Conservation (phyloP, 2,113 vertebrate genomes). For the Aldabrachelys gigantea region DNA sequence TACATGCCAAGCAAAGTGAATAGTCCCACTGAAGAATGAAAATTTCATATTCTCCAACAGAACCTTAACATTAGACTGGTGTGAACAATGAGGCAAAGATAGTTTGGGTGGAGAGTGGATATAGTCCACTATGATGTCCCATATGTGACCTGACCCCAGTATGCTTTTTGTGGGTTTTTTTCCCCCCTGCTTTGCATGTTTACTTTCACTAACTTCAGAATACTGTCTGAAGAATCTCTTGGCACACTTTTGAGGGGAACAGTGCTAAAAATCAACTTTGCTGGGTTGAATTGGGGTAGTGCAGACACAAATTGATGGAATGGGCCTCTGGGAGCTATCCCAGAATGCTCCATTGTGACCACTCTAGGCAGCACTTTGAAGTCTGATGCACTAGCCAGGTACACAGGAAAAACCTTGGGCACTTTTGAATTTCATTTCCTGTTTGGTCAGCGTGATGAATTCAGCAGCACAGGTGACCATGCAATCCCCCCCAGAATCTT, state of each 20-base stretch:
- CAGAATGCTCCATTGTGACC: too few species aligned
- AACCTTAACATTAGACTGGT: neutral
- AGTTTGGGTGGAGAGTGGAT: neutral
- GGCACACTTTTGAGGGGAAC: neutral
- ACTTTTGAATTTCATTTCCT: too few species aligned
- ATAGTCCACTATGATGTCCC: neutral
- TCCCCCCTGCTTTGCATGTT: neutral
- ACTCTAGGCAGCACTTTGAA: too few species aligned
- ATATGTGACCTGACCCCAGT: neutral
- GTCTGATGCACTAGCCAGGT: too few species aligned
- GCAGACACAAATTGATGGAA: too few species aligned
- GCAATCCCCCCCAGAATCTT: too few species aligned
- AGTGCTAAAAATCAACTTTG: too few species aligned
- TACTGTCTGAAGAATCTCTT: neutral
- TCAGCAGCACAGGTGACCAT: too few species aligned
- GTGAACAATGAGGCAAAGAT: neutral
- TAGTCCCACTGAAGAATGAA: conserved; percentile 6
- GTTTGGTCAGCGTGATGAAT: too few species aligned
- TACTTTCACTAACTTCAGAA: neutral
- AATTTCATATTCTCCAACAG: neutral
- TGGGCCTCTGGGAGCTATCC: too few species aligned
- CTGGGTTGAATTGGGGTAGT: too few species aligned
- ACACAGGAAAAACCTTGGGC: too few species aligned
- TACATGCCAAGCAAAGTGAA: conserved; percentile 21
- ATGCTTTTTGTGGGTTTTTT: neutral